A percentile compares a stretch with the other conserved stretches of the same genome.
phyloP scores from a whole-genome alignment of 2,113 vertebrate species.

The Eclectus roratus region DNA sequence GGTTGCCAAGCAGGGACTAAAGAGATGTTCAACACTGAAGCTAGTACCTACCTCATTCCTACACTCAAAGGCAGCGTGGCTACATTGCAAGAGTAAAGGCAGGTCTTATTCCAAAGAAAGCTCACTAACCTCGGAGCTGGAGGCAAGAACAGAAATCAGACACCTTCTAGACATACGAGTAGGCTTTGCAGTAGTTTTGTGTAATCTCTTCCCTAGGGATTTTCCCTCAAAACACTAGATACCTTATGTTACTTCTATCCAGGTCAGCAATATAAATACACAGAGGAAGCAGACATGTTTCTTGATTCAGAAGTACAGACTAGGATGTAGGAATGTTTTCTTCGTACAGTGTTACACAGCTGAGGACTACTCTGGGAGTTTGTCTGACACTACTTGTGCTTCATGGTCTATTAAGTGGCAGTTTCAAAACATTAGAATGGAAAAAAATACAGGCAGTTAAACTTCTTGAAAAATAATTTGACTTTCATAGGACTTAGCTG shows the following conservation, averaged over 20 bases:
- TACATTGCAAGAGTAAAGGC: too few relatives aligned
- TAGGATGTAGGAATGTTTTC: not conserved
- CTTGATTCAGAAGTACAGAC: not conserved
- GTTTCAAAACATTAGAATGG: not conserved
- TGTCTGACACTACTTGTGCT: not conserved
- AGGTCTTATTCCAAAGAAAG: not conserved
- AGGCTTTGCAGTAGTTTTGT: not conserved
- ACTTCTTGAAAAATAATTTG: not conserved
- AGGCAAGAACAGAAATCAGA: not conserved
- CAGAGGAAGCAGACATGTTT: not conserved
- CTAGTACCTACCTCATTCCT: not conserved
- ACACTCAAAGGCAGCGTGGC: accelerated
- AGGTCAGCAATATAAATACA: accelerated
- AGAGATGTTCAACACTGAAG: not conserved
- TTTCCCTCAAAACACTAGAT: not conserved
- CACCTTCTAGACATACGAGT: accelerated
- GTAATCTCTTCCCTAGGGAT: not conserved
- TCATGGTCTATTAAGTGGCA: not conserved
- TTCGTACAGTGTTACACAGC: accelerated
- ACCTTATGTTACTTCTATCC: not conserved
- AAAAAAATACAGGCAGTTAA: not conserved
- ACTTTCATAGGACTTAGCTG: not conserved
- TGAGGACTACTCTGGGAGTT: not conserved
- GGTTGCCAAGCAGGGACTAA: not conserved
- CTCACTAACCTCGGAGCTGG: not conserved